Evolutionary conservation across 64 coral and sea anemone species (phyloP).

Genomic region (Pachyseris speciosa): DNA sequence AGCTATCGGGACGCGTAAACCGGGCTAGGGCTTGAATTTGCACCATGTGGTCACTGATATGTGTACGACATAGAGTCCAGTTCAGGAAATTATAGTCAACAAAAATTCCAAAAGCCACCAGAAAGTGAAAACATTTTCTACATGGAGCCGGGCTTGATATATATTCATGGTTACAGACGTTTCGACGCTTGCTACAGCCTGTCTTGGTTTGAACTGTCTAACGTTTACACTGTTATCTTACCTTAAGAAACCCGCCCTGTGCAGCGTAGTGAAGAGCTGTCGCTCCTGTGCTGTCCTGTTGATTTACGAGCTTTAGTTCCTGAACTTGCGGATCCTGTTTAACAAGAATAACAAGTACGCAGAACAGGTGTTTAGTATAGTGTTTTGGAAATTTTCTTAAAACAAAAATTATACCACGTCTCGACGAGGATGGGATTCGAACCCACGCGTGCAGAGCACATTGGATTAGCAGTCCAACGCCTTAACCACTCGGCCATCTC

Average conservation of each 20-base stretch:
- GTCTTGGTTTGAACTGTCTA: neutral
- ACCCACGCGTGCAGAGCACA: constrained; percentile 91
- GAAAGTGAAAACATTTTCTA: too few relatives aligned
- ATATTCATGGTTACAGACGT: neutral
- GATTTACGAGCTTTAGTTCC: constrained; percentile 79
- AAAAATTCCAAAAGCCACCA: too few relatives aligned
- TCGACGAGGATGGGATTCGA: constrained; percentile 80
- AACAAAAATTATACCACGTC: neutral
- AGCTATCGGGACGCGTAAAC: too few relatives aligned
- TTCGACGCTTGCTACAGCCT: too few relatives aligned
- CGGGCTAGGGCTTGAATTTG: too few relatives aligned
- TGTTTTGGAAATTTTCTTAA: too few relatives aligned
- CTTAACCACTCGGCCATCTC: constrained; percentile 90
- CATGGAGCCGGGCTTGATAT: too few relatives aligned
- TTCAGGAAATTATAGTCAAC: too few relatives aligned
- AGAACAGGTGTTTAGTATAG: too few relatives aligned
- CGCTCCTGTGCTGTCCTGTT: constrained; percentile 86
- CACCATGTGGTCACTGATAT: too few relatives aligned
- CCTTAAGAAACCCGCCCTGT: constrained; percentile 93
- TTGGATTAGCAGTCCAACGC: constrained; percentile 91
- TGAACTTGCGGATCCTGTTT: constrained; percentile 77
- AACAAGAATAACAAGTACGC: neutral
- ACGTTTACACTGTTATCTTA: neutral
- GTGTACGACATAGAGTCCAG: too few relatives aligned
- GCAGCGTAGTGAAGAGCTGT: constrained; percentile 90